These are phyloP conservation scores for Disparrhopalites patrizii DNA, from an alignment of 2,888 invertebrate genomes.

Conservation along the genomic window DNA sequence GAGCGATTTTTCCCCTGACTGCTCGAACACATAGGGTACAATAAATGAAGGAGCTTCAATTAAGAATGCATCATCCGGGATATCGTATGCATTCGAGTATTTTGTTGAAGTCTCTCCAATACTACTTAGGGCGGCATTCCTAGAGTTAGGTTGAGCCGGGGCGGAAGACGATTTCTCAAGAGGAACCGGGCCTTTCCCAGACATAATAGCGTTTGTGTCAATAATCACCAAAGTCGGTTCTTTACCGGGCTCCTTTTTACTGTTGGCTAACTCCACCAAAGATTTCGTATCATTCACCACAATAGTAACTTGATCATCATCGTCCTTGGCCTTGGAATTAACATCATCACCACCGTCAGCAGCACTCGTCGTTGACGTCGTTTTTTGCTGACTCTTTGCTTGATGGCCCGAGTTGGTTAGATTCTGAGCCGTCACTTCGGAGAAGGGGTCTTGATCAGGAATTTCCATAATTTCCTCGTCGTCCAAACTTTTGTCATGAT, in stretches of 20 bases:
- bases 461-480: constrained; percentile 37
- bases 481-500: constrained; percentile 20
- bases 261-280: constrained; percentile 61
- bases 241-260: constrained; percentile 59
- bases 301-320: constrained; percentile 53
- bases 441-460: constrained; percentile 30
- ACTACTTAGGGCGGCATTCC: not conserved
- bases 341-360: constrained; percentile 53
- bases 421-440: constrained; percentile 42
- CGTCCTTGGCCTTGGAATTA: constrained; percentile 51
- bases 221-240: constrained; percentile 74
- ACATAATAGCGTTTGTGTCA: constrained; percentile 68
- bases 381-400: not conserved
- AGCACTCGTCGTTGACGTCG: constrained; percentile 46
- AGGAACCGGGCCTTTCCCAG: constrained; percentile 61
- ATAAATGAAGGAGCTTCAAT: constrained; percentile 90
- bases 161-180: constrained; percentile 46
- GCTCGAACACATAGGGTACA: constrained; percentile 89
- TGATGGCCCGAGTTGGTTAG: not conserved
- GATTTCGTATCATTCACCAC: constrained; percentile 65
- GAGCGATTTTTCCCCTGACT: constrained; percentile 74
- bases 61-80: constrained; percentile 89
- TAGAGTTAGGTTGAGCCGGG: not conserved
- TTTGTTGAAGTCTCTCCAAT: not conserved
- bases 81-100: constrained; percentile 54